Base-by-base conservation (phyloP, 1,140 invertebrate species). In the Drosophila persimilis region DNA sequence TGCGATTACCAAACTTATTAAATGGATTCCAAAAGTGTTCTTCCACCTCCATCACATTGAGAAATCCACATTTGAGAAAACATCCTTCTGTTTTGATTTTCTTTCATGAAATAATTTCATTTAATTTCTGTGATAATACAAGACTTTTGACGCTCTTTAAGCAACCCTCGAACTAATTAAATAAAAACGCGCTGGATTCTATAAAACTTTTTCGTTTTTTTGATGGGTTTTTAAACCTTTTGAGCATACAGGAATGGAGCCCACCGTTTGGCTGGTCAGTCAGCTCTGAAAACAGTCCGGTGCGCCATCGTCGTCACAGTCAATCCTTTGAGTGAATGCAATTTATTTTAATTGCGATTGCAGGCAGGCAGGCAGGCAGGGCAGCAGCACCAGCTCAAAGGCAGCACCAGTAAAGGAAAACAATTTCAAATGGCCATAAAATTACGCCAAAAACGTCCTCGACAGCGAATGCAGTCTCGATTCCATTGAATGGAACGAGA, bases 341-440 rank as follows among this genome's bases (percentile, higher is more conserved):
- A 76, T 84, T 79, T 66, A 83, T 84, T 83, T 83, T 84, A 83
- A 84, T 83, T 83, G 75, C 74, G 45, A 45, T 64, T 45, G 35
- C 69, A 67, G 43, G 41, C 47, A 44, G 31, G 54, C 20, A 50
- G 45, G 39, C 13, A 50, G 24, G 4, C 24, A 29, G 6, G 24
- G 24, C 29, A 29, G 29, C 7, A 29, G 6, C 29, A 29, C 6
- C 29, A 29, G 54, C 69, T 64, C 64, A 65, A 78, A 67, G 4
- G 24, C 24, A 24, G 24, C 24, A 26, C 24, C 24, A 47, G n/a
- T n/a, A 51, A 65, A 63, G 48, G 22, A 67, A 59, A 17, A 39
- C 31, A 51, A 50, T 74, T 81, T 61, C 9, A 77, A 81, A 69
- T 31, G 56, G 46, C 31, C 47, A 35, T 69, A 62, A 72, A 80